phyloP scores from a whole-genome alignment of 2,113 vertebrate species.

The Solea solea region DNA sequence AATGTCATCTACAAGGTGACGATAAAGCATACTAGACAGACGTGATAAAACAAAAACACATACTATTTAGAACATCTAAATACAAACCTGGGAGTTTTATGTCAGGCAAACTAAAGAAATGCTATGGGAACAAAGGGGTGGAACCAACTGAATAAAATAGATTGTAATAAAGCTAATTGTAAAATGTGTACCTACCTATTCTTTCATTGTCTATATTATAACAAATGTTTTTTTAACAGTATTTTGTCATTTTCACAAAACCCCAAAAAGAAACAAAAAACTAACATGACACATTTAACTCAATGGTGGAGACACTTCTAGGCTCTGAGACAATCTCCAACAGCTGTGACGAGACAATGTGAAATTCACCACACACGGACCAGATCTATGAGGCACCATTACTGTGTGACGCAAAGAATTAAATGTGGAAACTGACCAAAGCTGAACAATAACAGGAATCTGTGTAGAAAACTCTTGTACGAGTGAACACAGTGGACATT shows the following conservation, averaged over 20 bases:
- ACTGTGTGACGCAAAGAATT: background rate
- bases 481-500: background rate
- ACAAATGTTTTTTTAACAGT: background rate
- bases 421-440: background rate
- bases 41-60: too few relatives aligned
- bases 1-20: background rate
- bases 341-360: background rate
- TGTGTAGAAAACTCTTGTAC: background rate
- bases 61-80: too few relatives aligned
- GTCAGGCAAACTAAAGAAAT: too few relatives aligned
- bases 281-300: background rate
- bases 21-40: too few relatives aligned
- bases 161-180: background rate
- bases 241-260: too few relatives aligned
- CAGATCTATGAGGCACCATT: background rate
- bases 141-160: too few relatives aligned
- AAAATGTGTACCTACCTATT: background rate
- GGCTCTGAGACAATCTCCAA: background rate
- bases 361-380: background rate
- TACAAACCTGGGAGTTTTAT: too few relatives aligned
- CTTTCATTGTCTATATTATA: background rate
- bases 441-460: background rate
- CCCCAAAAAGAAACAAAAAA: background rate
- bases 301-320: background rate
- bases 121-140: too few relatives aligned